Percentiles rank a stretch among this genome's conserved stretches.
phyloP scores from a whole-genome alignment of 2,797 vertebrate genomes.

The Corythornis leucogaster region DNA sequence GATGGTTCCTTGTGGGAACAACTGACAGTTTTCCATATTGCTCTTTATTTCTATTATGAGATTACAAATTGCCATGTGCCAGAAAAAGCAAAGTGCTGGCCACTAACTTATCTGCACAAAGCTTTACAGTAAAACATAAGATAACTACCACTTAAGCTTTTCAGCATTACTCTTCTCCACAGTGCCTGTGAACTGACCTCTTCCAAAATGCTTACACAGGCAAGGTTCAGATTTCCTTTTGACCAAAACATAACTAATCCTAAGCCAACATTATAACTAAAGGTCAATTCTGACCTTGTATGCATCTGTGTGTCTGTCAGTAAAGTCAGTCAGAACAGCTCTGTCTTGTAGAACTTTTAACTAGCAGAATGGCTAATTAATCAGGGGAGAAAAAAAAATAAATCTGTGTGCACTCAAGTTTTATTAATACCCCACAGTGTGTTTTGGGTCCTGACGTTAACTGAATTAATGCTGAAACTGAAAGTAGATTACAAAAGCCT shows the following conservation, averaged over 20 bases:
- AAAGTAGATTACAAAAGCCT: not conserved
- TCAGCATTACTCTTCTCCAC: not conserved
- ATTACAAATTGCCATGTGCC: not conserved
- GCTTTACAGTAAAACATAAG: not conserved
- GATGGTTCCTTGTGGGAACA: not conserved
- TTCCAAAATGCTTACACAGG: slow-evolving; percentile 29
- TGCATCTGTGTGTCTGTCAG: not conserved
- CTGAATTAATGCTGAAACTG: not conserved
- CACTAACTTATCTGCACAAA: not conserved
- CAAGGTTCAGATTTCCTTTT: slow-evolving; percentile 48
- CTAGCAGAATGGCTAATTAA: not conserved
- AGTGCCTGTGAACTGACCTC: slow-evolving; percentile 27
- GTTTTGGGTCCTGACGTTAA: not conserved
- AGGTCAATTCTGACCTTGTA: not conserved
- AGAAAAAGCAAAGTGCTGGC: not conserved
- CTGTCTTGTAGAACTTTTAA: not conserved
- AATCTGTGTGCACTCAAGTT: not conserved
- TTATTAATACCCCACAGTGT: not conserved
- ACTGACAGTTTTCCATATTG: not conserved
- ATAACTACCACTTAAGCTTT: not conserved
- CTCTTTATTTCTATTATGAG: not conserved
- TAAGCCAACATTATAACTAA: slow-evolving; percentile 14
- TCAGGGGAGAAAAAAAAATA: not conserved
- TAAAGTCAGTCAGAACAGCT: not conserved
- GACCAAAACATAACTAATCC: slow-evolving; percentile 34